A percentile compares a stretch with the other conserved stretches of the same genome.
These are phyloP conservation scores for Hydrolagus colliei DNA, from an alignment of 2,797 vertebrate species.

Conservation along the genomic window DNA sequence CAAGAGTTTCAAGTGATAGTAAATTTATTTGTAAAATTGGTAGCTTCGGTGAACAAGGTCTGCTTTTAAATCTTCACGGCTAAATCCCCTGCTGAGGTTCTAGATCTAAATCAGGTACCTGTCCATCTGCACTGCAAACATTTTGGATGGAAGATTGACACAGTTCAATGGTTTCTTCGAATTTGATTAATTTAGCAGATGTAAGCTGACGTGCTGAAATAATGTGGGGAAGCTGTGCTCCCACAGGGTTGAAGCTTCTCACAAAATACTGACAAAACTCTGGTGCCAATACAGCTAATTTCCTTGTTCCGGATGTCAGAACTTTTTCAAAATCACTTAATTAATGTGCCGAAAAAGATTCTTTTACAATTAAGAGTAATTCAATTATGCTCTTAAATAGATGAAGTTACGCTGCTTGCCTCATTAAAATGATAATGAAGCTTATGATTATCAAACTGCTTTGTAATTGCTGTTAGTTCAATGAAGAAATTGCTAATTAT, in stretches of 20 bases:
- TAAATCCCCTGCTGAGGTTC: neutral
- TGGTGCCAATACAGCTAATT: conserved; percentile 46
- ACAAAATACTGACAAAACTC: conserved; percentile 46
- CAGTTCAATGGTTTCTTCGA: neutral
- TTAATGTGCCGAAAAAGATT: conserved; percentile 44
- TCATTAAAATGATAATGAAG: conserved; percentile 77
- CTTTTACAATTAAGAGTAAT: conserved; percentile 59
- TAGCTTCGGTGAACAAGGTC: too few relatives aligned
- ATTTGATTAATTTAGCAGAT: neutral
- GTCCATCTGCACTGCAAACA: neutral
- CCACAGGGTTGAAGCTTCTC: too few relatives aligned
- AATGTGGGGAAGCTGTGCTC: neutral
- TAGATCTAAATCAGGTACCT: neutral
- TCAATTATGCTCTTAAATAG: conserved; percentile 67
- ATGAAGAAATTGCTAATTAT: conserved; percentile 69
- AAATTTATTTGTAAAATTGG: too few relatives aligned
- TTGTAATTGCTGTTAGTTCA: conserved; percentile 64
- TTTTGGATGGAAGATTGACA: neutral
- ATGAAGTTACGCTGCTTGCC: conserved; percentile 46
- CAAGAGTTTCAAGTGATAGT: too few relatives aligned
- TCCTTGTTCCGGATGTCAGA: conserved; percentile 58
- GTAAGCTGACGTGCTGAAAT: neutral
- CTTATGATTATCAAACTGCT: conserved; percentile 75
- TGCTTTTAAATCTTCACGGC: neutral
- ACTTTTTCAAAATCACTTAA: conserved; percentile 63